These are phyloP conservation scores for Volucella zonaria DNA, from an alignment of 2,888 invertebrate species.

Conservation along the genomic window DNA sequence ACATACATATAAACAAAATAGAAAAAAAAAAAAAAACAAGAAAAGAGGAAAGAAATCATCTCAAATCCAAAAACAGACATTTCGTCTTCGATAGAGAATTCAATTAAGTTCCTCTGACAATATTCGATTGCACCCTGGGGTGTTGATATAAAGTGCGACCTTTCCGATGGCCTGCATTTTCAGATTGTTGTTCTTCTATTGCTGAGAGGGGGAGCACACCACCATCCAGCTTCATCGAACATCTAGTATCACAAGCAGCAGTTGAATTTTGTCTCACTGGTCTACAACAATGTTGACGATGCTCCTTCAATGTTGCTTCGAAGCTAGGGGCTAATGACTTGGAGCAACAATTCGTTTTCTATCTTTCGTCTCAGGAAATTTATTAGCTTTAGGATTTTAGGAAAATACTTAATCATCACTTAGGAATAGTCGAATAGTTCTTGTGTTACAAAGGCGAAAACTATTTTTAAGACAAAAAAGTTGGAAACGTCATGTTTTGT, in stretches of 20 bases:
- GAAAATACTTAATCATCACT: slow-evolving; percentile 70
- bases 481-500: slow-evolving; percentile 41
- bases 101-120: slow-evolving; percentile 69
- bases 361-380: slow-evolving; percentile 52
- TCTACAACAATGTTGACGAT: neutral
- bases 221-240: no score
- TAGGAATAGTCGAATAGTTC: slow-evolving; percentile 49
- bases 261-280: slow-evolving; percentile 23
- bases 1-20: slow-evolving; percentile 6
- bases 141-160: slow-evolving; percentile 69
- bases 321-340: slow-evolving; percentile 58
- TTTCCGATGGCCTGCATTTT: slow-evolving; percentile 66
- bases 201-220: slow-evolving; percentile 1
- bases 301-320: slow-evolving; percentile 44
- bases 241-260: neutral
- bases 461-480: slow-evolving; percentile 31
- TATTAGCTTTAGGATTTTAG: slow-evolving; percentile 63
- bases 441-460: slow-evolving; percentile 47
- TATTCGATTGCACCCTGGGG: slow-evolving; percentile 72
- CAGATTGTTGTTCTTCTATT: slow-evolving; percentile 28
- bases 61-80: slow-evolving; percentile 61
- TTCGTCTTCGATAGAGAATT: slow-evolving; percentile 62
- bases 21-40: slow-evolving; percentile 11
- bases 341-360: slow-evolving; percentile 59
- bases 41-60: slow-evolving; percentile 34